phyloP scores from a whole-genome alignment of 2,888 invertebrate genomes.

The Tryphoninae sp. region DNA sequence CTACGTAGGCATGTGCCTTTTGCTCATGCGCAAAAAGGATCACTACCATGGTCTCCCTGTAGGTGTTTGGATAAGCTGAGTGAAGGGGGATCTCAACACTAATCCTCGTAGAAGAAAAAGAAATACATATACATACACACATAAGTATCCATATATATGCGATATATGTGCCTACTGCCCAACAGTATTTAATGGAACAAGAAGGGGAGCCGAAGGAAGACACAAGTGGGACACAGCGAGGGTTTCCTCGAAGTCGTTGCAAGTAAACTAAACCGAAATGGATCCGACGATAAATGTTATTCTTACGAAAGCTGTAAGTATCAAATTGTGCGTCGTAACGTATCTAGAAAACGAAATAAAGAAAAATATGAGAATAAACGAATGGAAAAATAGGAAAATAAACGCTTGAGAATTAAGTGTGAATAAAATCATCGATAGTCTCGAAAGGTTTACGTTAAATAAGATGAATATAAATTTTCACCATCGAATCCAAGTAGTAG shows the following conservation, averaged over 20 bases:
- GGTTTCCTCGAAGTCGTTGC: background rate
- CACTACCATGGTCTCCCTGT: constrained; percentile 3
- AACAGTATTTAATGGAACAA: background rate
- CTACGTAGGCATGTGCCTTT: background rate
- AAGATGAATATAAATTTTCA: background rate
- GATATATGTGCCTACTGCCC: background rate
- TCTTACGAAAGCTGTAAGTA: background rate
- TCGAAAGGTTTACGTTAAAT: no score
- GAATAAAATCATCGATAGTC: no score
- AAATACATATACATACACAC: background rate
- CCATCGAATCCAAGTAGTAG: background rate
- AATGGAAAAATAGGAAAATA: no score
- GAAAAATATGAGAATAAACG: no score
- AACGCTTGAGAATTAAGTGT: no score
- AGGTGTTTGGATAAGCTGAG: background rate
- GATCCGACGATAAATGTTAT: background rate
- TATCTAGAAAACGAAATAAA: no score
- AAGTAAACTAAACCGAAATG: background rate
- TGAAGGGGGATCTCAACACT: constrained; percentile 23
- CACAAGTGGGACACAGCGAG: background rate
- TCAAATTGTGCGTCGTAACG: background rate
- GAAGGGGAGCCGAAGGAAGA: background rate
- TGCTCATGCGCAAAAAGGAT: constrained; percentile 22
- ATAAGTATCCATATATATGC: background rate
- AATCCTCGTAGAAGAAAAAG: constrained; percentile 16